Conservation (phyloP, 2,888 invertebrate species). For the Drosophila cracens region DNA sequence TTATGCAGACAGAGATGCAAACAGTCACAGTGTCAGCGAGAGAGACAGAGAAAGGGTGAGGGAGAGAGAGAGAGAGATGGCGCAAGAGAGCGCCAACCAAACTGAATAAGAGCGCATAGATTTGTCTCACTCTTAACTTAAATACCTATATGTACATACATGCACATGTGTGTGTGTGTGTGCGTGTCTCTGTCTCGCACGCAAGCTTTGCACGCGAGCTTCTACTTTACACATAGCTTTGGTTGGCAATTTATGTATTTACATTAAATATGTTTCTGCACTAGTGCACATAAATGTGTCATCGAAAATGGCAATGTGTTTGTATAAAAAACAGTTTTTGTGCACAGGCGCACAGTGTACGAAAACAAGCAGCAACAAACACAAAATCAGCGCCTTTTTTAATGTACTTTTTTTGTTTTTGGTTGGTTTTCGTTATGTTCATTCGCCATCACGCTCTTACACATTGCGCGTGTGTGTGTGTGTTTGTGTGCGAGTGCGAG, state of each 20-base stretch:
- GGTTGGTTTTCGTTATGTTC: background rate
- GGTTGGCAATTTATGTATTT: background rate
- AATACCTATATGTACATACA: background rate
- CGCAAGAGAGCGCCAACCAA: background rate
- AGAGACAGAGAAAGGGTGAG: background rate
- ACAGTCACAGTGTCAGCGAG: background rate
- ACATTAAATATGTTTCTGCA: background rate
- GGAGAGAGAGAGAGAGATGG: background rate
- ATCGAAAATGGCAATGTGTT: constrained; percentile 83
- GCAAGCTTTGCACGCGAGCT: background rate
- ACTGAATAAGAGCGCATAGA: background rate
- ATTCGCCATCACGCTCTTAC: constrained; percentile 5
- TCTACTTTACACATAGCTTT: background rate
- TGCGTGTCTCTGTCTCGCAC: background rate
- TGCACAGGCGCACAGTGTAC: constrained; percentile 78
- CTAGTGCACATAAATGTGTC: constrained; percentile 32
- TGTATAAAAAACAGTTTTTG: constrained; percentile 85
- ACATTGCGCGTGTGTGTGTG: background rate
- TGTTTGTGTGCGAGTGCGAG: background rate
- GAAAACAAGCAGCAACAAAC: constrained; percentile 21
- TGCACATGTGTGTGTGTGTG: background rate
- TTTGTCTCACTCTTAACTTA: background rate
- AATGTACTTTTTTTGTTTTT: constrained; percentile 1
- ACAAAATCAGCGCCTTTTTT: background rate
- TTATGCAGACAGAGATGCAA: constrained; percentile 8